These are phyloP conservation scores for Gnathochromis pfefferi DNA, from an alignment of 2,113 vertebrate genomes.

Conservation along the genomic window DNA sequence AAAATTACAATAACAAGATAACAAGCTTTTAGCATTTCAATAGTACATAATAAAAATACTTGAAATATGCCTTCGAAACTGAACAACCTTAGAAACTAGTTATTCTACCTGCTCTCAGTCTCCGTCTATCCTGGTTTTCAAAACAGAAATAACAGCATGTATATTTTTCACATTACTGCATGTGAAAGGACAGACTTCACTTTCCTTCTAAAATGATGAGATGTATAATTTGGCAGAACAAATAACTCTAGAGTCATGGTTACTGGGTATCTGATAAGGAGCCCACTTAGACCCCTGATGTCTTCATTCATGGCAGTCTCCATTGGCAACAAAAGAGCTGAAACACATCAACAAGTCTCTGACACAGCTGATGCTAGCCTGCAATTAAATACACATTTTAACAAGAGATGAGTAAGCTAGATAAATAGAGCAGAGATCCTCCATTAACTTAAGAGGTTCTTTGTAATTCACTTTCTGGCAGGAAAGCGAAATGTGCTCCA, in stretches of 20 bases:
- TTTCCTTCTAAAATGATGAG: neutral
- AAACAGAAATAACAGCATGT: neutral
- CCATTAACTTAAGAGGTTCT: neutral
- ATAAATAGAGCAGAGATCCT: neutral
- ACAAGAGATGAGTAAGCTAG: neutral
- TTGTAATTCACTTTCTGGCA: neutral
- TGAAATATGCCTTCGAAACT: neutral
- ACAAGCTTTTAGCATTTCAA: neutral
- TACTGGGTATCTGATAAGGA: neutral
- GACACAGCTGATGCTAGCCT: neutral
- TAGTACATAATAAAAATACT: neutral
- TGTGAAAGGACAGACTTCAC: neutral
- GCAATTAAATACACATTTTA: slow-evolving; percentile 8
- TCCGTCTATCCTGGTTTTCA: neutral
- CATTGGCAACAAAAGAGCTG: neutral
- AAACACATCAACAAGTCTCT: neutral
- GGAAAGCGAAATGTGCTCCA: neutral
- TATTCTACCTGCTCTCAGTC: neutral
- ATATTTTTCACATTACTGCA: neutral
- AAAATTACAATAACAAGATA: neutral
- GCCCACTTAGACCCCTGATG: neutral
- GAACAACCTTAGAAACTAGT: neutral
- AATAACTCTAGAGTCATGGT: neutral
- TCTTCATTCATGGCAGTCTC: neutral
- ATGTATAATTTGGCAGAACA: neutral